A percentile compares a stretch with the other conserved stretches of the same genome.
phyloP scores from a whole-genome alignment of 1,140 invertebrate species.

The Laupala kohalensis region DNA sequence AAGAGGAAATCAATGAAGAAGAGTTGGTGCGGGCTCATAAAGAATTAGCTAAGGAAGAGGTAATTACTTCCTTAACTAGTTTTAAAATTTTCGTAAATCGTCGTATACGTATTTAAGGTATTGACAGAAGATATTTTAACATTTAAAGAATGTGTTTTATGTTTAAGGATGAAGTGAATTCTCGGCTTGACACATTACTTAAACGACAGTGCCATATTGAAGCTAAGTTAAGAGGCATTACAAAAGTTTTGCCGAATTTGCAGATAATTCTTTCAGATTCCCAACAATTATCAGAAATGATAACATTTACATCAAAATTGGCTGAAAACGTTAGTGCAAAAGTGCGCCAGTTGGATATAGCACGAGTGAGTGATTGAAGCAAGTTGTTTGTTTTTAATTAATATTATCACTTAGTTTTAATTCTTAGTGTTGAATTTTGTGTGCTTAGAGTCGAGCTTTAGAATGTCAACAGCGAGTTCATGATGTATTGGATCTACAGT shows the following conservation, averaged over 20 bases:
- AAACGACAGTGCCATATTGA: slow-evolving; percentile 46
- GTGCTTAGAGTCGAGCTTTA: slow-evolving; percentile 76
- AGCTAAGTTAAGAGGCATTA: slow-evolving; percentile 46
- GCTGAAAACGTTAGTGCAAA: slow-evolving; percentile 92
- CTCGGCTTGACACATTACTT: slow-evolving; percentile 44
- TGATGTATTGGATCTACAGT: slow-evolving; percentile 89
- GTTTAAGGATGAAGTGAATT: slow-evolving; percentile 39
- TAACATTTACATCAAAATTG: slow-evolving; percentile 73
- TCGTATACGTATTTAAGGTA: too few relatives aligned
- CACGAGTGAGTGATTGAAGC: slow-evolving; percentile 52
- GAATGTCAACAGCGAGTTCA: slow-evolving; percentile 90
- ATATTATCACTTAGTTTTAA: too few relatives aligned
- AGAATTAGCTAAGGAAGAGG: too few relatives aligned
- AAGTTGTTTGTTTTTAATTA: too few relatives aligned
- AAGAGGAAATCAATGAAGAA: too few relatives aligned
- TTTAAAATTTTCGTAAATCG: too few relatives aligned
- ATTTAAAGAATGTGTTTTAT: too few relatives aligned
- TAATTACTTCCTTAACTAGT: too few relatives aligned
- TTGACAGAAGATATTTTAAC: too few relatives aligned
- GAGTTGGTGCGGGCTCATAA: too few relatives aligned
- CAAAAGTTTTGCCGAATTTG: slow-evolving; percentile 52
- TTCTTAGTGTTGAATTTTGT: too few relatives aligned
- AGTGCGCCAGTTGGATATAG: slow-evolving; percentile 85
- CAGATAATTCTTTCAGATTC: slow-evolving; percentile 54
- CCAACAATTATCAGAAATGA: slow-evolving; percentile 64